Evolutionary conservation across 2,888 invertebrate species (phyloP), one percentile per base, ranked within the genome.

Genomic region (Coenonympha glycerion): DNA sequence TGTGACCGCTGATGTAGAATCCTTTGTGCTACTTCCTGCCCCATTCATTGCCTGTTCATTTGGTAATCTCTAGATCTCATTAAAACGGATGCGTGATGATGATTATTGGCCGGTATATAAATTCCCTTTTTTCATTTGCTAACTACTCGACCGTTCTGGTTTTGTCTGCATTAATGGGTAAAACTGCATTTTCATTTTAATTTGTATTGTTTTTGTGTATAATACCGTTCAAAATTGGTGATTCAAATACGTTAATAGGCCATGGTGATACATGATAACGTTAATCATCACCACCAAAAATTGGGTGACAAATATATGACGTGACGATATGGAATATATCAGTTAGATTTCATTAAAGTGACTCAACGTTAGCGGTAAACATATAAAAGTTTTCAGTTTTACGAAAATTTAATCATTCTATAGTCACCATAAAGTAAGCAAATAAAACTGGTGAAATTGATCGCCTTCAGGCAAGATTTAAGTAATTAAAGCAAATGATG

Each of bases 21-120:
- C 62, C 65, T 69, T 69, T 71, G 69, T 71, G 58, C 58, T 55
- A 66, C 66, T 79, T 83, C 83, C 83, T 75, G 76, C 67, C 64
- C 62, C 63, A 76, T 76, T 77, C 75, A 79, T 58, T 61, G 65
- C 62, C 65, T 63, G 66, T 61, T 61, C 63, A 66, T 71, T 74
- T 73, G 64, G 61, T 64, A 69, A 73, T 66, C 69, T 59, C 61
- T 61, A 61, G 64, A 71, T 70, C 71, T 69, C 63, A 61, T 61
- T 59, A 56, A 61, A 64, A 63, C 71, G 69, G 71, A 69, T 66
- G 69, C 58, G 59, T 55, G 45, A 36, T 59, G 65, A 60, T 64
- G 64, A 61, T 65, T 66, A 63, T 62, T 64, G 66, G 63, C 62
- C 65, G 59, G 60, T 48, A 59, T 57, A 57, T 57, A 57, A 61